Conservation (phyloP, 2,113 vertebrate genomes). For the Urocolius indicus region DNA sequence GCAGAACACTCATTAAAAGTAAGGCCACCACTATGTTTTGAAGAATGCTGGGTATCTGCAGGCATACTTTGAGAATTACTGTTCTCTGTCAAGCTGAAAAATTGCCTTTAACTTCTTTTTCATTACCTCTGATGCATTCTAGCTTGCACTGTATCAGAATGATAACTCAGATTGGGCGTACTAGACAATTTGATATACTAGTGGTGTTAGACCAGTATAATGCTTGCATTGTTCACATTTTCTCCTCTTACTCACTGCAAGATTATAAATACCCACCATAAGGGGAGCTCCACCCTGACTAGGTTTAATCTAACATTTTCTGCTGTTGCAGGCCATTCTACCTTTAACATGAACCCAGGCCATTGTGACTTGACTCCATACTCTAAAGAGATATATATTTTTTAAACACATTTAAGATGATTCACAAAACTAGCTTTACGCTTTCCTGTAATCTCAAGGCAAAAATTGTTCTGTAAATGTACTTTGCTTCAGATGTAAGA, state of each 20-base stretch:
- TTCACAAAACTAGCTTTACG: neutral
- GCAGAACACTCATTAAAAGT: neutral
- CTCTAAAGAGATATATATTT: neutral
- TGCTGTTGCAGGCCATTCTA: neutral
- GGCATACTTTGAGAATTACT: neutral
- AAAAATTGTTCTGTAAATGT: slow-evolving; percentile 34
- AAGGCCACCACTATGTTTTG: neutral
- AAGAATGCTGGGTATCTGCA: neutral
- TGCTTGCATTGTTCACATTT: slow-evolving; percentile 9
- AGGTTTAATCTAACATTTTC: neutral
- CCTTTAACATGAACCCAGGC: neutral
- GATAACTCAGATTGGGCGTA: neutral
- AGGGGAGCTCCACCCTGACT: neutral
- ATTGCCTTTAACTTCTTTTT: neutral
- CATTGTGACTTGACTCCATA: neutral
- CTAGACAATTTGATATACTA: neutral
- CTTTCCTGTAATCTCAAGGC: slow-evolving; percentile 5
- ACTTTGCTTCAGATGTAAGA: slow-evolving; percentile 56
- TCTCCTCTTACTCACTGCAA: slow-evolving; percentile 19
- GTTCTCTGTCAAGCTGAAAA: neutral
- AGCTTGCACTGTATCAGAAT: neutral
- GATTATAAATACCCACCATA: slow-evolving; percentile 4
- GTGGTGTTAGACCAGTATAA: neutral
- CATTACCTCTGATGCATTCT: neutral
- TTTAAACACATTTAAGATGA: neutral